A percentile compares a stretch with the other conserved stretches of the same genome.
These are phyloP conservation scores for Eudasyphora cyanicolor DNA, from an alignment of 2,888 invertebrate species.

Conservation along the genomic window DNA sequence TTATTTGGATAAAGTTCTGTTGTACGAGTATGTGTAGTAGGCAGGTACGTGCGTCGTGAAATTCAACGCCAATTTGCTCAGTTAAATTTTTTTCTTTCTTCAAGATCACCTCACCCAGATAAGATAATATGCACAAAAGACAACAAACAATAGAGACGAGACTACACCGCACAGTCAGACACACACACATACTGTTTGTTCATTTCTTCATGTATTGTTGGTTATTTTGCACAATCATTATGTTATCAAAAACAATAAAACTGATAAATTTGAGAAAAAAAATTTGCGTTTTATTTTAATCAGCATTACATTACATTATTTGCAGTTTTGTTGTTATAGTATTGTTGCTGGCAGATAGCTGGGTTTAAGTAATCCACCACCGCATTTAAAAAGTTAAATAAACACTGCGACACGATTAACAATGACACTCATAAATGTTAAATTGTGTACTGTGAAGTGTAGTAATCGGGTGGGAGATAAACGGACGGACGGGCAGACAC, in stretches of 20 bases:
- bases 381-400: neutral
- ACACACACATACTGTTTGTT: too few species aligned
- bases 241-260: constrained; percentile 49
- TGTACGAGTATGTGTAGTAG: neutral
- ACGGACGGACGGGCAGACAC: neutral
- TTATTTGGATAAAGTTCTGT: too few species aligned
- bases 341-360: neutral
- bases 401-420: neutral
- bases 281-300: neutral
- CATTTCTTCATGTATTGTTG: constrained; percentile 1
- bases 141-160: constrained; percentile 15
- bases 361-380: neutral
- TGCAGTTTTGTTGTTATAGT: neutral
- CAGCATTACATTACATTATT: neutral
- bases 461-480: neutral
- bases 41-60: too few species aligned
- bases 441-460: neutral
- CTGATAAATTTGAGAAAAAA: neutral
- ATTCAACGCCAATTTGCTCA: constrained; percentile 12
- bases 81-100: constrained; percentile 17
- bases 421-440: neutral
- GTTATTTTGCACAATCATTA: constrained; percentile 46
- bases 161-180: constrained; percentile 5
- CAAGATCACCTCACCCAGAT: constrained; percentile 62
- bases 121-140: constrained; percentile 58